Base-by-base conservation (phyloP, 2,888 invertebrate genomes). In the Volucella inflata region DNA sequence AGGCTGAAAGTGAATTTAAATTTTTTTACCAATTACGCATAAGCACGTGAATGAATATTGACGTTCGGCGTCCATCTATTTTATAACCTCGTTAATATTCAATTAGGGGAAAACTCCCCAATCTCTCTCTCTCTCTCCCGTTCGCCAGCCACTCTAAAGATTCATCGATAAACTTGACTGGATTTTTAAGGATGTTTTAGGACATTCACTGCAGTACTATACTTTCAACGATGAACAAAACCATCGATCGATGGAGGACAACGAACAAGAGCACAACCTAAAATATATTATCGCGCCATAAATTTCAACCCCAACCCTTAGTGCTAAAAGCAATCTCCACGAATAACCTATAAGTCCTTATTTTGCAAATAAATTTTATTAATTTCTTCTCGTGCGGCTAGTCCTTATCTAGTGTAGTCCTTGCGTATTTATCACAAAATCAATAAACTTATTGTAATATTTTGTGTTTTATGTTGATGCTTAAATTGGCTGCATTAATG, bases 201-300 rank as follows among this genome's bases (percentile, higher is more conserved):
- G 30, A 11, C 30, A 21, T 10, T 55, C 11, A n/a, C 12, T 6
- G 55, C n/a, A 55, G 30, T 12, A 21, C 2, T 21, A n/a, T 12
- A 21, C 2, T 21, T 10, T 40, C 44, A 71, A 38, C 38, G 14
- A 30, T n/a, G n/a, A n/a, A n/a, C n/a, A n/a, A n/a, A n/a, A n/a
- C n/a, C n/a, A n/a, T n/a, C 3, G 3, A 1, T 9, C 1, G 30
- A 36, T 9, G 38, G 16, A 36, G 21, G 10, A 48, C 16, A 36
- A 11, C 12, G 16, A n/a, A 17, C 46, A 59, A 44, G 55, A 64
- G 46, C 53, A 62, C 36, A 51, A 62, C 53, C 46, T 36, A 62
- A 75, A 60, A 75, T 67, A 67, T 62, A 80, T 74, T 80, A 62
- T 75, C 79, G 53, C 67, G 62, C 75, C 75, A 80, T 75, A 72